phyloP scores from a whole-genome alignment of 2,797 vertebrate genomes.

The Saxicola maurus region DNA sequence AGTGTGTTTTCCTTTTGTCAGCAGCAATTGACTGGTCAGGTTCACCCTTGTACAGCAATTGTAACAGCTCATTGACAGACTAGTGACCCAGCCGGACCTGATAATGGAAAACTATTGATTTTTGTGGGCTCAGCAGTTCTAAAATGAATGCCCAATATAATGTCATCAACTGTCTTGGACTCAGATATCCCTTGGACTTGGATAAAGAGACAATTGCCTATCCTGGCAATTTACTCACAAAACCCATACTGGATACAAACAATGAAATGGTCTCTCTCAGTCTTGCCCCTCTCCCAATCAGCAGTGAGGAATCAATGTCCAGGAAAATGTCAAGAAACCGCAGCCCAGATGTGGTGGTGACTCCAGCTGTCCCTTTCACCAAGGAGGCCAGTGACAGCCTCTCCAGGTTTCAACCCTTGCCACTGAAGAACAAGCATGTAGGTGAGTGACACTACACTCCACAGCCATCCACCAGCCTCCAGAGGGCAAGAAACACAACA shows the following conservation, averaged over 20 bases:
- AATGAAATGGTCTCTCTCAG: not conserved
- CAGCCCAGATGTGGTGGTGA: not conserved
- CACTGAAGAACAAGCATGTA: accelerated
- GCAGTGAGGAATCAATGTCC: not conserved
- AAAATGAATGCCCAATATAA: conserved; percentile 79
- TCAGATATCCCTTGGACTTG: conserved; percentile 27
- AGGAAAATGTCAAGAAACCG: not conserved
- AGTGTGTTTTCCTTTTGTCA: conserved; percentile 94
- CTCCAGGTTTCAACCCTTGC: not conserved
- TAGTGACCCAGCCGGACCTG: conserved; percentile 92
- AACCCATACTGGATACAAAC: not conserved
- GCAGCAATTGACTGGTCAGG: conserved; percentile 89
- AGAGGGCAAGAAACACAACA: accelerated
- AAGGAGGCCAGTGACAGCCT: not conserved
- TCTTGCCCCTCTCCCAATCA: not conserved
- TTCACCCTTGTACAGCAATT: conserved; percentile 81
- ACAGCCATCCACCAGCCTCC: not conserved
- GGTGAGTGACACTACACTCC: not conserved
- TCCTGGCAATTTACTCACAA: conserved; percentile 23
- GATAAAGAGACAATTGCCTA: conserved; percentile 49
- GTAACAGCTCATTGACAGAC: conserved; percentile 98
- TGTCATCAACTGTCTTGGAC: conserved; percentile 75
- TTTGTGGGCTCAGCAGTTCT: conserved; percentile 80
- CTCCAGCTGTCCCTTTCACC: not conserved
- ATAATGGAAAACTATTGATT: conserved; percentile 99